Conservation (phyloP, 2,888 invertebrate genomes). For the Drosophila tanythrix region DNA sequence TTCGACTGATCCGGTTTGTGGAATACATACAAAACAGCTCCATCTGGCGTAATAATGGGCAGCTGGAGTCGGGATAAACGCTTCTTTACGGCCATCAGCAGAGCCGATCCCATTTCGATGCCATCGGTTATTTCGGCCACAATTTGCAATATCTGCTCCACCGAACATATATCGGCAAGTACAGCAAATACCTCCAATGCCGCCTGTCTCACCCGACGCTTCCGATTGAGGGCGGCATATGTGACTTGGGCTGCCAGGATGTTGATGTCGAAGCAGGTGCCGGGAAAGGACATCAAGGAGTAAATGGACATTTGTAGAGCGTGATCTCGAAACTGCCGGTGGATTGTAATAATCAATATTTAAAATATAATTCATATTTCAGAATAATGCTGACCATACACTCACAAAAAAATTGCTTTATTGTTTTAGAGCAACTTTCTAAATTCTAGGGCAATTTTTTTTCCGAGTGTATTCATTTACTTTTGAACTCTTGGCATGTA, state of each 20-base stretch:
- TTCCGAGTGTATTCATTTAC: conserved; percentile 58
- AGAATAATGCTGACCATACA: conserved; percentile 6
- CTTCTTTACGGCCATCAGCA: conserved; percentile 90
- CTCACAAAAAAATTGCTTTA: neutral
- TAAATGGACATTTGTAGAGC: conserved; percentile 91
- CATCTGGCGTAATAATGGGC: conserved; percentile 89
- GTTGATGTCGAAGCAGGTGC: conserved; percentile 89
- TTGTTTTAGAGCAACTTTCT: neutral
- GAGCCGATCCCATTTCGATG: conserved; percentile 85
- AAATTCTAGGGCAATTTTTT: neutral
- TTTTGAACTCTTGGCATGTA: conserved; percentile 85
- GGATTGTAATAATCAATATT: neutral
- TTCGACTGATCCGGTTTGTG: conserved; percentile 67
- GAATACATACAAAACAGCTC: conserved; percentile 91
- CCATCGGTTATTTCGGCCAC: conserved; percentile 86
- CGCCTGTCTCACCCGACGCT: conserved; percentile 91
- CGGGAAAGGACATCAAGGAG: conserved; percentile 91
- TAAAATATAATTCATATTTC: neutral
- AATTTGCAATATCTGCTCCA: conserved; percentile 88
- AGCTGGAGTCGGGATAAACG: conserved; percentile 90
- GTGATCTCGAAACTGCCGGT: conserved; percentile 88
- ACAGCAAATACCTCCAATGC: conserved; percentile 92
- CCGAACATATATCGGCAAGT: conserved; percentile 89
- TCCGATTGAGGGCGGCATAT: conserved; percentile 86
- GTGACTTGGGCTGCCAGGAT: conserved; percentile 85